Evolutionary conservation across 2,113 vertebrate species (phyloP).

Genomic region (Peromyscus leucopus): DNA sequence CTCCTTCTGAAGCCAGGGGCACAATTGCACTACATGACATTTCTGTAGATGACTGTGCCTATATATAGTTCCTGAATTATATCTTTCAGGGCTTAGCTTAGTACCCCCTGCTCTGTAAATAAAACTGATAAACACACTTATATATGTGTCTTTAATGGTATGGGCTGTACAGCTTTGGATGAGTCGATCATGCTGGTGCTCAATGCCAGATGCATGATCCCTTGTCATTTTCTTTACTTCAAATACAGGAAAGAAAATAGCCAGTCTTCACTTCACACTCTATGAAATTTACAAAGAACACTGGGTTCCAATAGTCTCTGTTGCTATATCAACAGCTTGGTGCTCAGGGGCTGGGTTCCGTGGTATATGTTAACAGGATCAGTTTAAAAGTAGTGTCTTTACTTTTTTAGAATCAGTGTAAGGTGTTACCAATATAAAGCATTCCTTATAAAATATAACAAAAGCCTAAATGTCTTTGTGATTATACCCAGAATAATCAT

Average conservation of each 20-base stretch:
- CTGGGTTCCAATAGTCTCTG: background rate
- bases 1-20: background rate
- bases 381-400: conserved; percentile 15
- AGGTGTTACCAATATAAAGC: background rate
- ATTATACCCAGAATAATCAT: background rate
- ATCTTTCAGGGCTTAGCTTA: background rate
- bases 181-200: conserved; percentile 8
- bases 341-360: background rate
- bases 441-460: background rate
- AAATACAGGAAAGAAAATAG: background rate
- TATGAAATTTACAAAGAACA: conserved; percentile 23
- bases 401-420: background rate
- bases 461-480: background rate
- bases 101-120: background rate
- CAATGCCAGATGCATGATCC: background rate
- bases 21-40: background rate
- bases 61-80: background rate
- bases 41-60: background rate
- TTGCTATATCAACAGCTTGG: background rate
- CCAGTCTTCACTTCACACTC: background rate
- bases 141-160: background rate
- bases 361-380: background rate
- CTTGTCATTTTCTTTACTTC: conserved; percentile 25
- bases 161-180: background rate
- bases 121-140: conserved; percentile 6